These are phyloP conservation scores for Periphyllus acericola DNA, from an alignment of 2,888 invertebrate species.

Conservation along the genomic window DNA sequence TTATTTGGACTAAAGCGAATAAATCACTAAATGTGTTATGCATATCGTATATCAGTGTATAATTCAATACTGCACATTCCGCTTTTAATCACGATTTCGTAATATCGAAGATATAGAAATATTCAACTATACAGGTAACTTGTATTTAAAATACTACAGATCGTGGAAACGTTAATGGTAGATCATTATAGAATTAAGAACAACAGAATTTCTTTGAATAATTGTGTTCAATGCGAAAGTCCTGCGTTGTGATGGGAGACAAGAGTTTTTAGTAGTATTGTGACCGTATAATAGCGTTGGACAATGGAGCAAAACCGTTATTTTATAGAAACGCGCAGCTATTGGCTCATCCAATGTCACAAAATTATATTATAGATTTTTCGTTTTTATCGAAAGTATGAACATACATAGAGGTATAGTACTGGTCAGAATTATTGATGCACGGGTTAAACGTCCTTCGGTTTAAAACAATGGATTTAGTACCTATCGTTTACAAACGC, in stretches of 20 bases:
- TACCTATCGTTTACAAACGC: constrained; percentile 21
- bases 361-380: not conserved
- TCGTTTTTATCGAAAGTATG: not conserved
- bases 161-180: constrained; percentile 16
- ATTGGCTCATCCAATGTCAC: not conserved
- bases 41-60: not conserved
- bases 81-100: constrained; percentile 16
- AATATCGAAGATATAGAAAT: not conserved
- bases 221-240: constrained; percentile 39
- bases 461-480: constrained; percentile 41
- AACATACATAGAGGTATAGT: not conserved
- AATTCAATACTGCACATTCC: constrained; percentile 6
- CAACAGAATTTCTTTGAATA: constrained; percentile 30
- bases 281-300: constrained; percentile 45
- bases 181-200: not conserved
- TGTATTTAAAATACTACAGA: not conserved
- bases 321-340: constrained; percentile 13
- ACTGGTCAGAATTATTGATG: not conserved
- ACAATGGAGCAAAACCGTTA: constrained; percentile 43
- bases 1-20: not conserved
- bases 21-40: not conserved
- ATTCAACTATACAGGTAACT: not conserved
- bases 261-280: not conserved
- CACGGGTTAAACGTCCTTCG: constrained; percentile 37
- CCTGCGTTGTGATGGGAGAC: not conserved